Conservation (phyloP, 2,888 invertebrate genomes). For the Nomada ferruginata region DNA sequence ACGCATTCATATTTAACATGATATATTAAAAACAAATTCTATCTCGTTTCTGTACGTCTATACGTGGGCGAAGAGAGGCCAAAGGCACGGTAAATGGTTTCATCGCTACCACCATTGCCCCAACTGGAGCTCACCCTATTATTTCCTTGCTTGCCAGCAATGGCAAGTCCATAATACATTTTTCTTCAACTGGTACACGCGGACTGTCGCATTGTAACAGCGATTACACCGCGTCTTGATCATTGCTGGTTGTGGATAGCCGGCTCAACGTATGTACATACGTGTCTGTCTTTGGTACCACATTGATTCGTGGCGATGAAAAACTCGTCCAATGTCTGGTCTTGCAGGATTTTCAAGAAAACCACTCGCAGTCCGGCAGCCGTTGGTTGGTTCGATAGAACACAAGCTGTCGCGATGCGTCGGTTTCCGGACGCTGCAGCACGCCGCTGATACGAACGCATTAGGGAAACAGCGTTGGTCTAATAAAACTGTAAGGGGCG, state of each 20-base stretch:
- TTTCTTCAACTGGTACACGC: constrained; percentile 31
- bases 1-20: too few relatives aligned
- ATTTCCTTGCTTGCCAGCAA: not conserved
- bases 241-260: not conserved
- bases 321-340: constrained; percentile 59
- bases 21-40: too few relatives aligned
- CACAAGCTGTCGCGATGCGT: not conserved
- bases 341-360: constrained; percentile 64
- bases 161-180: constrained; percentile 28
- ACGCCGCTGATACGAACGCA: not conserved
- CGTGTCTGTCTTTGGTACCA: constrained; percentile 44
- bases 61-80: not conserved
- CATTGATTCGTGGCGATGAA: constrained; percentile 51
- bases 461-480: constrained; percentile 9
- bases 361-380: constrained; percentile 27
- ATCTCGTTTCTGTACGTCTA: too few relatives aligned
- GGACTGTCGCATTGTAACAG: constrained; percentile 1
- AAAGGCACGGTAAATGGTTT: not conserved
- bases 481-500: constrained; percentile 8
- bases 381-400: constrained; percentile 14
- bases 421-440: constrained; percentile 10
- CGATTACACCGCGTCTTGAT: not conserved
- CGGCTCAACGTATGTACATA: constrained; percentile 11
- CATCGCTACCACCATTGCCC: not conserved
- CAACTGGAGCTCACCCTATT: not conserved